These are phyloP conservation scores for Helostoma temminkii DNA, from an alignment of 2,797 vertebrate genomes.

Conservation along the genomic window DNA sequence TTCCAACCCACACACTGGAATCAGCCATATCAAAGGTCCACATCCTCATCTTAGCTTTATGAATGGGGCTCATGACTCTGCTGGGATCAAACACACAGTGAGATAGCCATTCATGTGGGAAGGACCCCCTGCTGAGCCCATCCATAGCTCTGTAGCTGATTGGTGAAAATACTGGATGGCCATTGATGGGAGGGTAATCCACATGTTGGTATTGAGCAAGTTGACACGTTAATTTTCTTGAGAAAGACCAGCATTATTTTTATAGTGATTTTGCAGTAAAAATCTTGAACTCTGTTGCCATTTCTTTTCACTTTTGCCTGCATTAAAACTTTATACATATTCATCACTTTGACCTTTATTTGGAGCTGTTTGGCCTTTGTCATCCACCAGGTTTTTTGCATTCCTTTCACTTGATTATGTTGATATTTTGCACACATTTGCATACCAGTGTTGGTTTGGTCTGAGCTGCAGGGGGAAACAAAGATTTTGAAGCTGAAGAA, in stretches of 20 bases:
- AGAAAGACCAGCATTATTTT: constrained; percentile 10
- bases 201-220: constrained; percentile 7
- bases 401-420: constrained; percentile 47
- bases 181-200: constrained; percentile 45
- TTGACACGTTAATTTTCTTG: constrained; percentile 35
- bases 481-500: constrained; percentile 99
- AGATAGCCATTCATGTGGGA: constrained; percentile 45
- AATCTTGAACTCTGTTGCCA: constrained; percentile 4
- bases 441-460: constrained; percentile 80
- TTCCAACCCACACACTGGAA: constrained; percentile 20
- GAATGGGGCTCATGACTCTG: constrained; percentile 43
- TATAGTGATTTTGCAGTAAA: constrained; percentile 13
- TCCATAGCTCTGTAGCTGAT: constrained; percentile 34
- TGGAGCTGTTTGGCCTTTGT: constrained; percentile 59
- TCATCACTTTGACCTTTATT: constrained; percentile 63
- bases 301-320: constrained; percentile 21
- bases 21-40: constrained; percentile 70
- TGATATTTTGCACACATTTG: constrained; percentile 80
- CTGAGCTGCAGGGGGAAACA: constrained; percentile 94
- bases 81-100: constrained; percentile 55
- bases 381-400: constrained; percentile 29
- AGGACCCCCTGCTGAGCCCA: constrained; percentile 53
- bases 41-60: constrained; percentile 45
- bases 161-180: constrained; percentile 25
- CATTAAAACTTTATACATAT: constrained; percentile 52